Percentiles rank a stretch among this genome's conserved stretches.
These are phyloP conservation scores for Baronia brevicornis DNA, from an alignment of 2,888 invertebrate species.

Conservation along the genomic window DNA sequence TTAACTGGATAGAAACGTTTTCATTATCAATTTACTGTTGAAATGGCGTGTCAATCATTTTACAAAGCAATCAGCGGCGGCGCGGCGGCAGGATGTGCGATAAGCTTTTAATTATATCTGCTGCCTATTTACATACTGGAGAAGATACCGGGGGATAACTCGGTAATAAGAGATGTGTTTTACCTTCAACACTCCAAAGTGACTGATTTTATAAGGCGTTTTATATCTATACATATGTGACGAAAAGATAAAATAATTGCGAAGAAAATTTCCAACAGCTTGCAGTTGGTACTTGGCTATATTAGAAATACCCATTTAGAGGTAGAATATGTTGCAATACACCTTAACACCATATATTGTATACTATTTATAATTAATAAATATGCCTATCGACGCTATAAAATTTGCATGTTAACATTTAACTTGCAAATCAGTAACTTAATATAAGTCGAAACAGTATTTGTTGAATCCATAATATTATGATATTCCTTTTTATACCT, in stretches of 20 bases:
- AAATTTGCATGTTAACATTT: slow-evolving; percentile 36
- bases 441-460: slow-evolving; percentile 18
- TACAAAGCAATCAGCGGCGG: slow-evolving; percentile 59
- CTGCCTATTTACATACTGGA: slow-evolving; percentile 72
- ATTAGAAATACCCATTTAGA: slow-evolving; percentile 30
- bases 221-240: slow-evolving; percentile 64
- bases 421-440: slow-evolving; percentile 33
- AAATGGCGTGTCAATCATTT: slow-evolving; percentile 72
- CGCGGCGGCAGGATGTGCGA: slow-evolving; percentile 58
- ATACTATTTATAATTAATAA: slow-evolving; percentile 31
- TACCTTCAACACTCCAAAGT: slow-evolving; percentile 61
- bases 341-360: slow-evolving; percentile 31
- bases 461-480: slow-evolving; percentile 15
- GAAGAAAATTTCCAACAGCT: slow-evolving; percentile 36
- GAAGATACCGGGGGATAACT: slow-evolving; percentile 65
- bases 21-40: slow-evolving; percentile 65
- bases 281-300: slow-evolving; percentile 4
- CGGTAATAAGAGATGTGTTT: slow-evolving; percentile 69
- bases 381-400: slow-evolving; percentile 29
- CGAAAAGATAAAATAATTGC: slow-evolving; percentile 54
- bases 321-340: slow-evolving; percentile 26
- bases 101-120: slow-evolving; percentile 72
- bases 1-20: slow-evolving; percentile 57
- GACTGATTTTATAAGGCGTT: slow-evolving; percentile 47
- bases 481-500: slow-evolving; percentile 10